These are phyloP conservation scores for Colistium nudipinnis DNA, from an alignment of 2,113 vertebrate genomes.

Conservation along the genomic window DNA sequence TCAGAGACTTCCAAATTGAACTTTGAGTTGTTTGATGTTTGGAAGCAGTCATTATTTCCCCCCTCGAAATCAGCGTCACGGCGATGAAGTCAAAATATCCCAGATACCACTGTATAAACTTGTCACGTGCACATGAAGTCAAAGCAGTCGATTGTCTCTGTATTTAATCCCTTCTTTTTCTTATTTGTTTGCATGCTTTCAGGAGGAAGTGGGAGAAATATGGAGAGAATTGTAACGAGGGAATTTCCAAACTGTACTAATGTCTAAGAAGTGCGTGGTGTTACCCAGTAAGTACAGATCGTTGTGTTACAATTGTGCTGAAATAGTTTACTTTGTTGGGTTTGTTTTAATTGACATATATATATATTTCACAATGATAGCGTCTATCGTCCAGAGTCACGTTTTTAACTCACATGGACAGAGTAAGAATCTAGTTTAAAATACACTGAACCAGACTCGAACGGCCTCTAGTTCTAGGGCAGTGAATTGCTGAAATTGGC, in stretches of 20 bases:
- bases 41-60: constrained; percentile 1
- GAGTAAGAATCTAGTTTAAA: constrained; percentile 50
- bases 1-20: constrained; percentile 16
- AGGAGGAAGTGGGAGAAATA: constrained; percentile 90
- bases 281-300: constrained; percentile 67
- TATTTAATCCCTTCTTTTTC: constrained; percentile 24
- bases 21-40: constrained; percentile 16
- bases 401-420: constrained; percentile 53
- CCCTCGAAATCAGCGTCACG: not conserved
- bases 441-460: constrained; percentile 34
- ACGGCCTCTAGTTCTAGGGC: constrained; percentile 38
- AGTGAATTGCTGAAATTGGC: constrained; percentile 36
- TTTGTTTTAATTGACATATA: constrained; percentile 34
- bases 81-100: constrained; percentile 9
- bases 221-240: constrained; percentile 90
- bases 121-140: constrained; percentile 21
- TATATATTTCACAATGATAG: constrained; percentile 39
- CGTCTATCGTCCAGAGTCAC: constrained; percentile 50
- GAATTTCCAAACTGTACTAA: constrained; percentile 98
- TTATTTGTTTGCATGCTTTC: constrained; percentile 60
- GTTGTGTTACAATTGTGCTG: constrained; percentile 65
- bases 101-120: not conserved
- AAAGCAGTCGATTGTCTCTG: constrained; percentile 6
- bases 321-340: constrained; percentile 54
- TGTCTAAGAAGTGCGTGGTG: constrained; percentile 83